Evolutionary conservation across 1,140 invertebrate genomes (phyloP).

Genomic region (Cydia fagiglandana): DNA sequence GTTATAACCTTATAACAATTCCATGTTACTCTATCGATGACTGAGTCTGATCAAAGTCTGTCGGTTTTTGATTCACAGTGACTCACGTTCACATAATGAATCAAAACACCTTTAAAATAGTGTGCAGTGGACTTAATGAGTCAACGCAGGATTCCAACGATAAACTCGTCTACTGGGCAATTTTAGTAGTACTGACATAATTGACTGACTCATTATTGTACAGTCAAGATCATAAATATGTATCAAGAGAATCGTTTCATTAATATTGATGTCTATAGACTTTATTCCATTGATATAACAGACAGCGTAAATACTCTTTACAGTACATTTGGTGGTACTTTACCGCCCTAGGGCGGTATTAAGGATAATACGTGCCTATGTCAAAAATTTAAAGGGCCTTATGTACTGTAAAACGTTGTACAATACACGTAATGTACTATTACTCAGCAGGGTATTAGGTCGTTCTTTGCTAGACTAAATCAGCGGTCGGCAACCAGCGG

Average conservation of each 20-base stretch:
- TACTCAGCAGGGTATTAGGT: no score
- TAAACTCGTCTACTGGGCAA: slow-evolving; percentile 16
- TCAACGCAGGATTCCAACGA: slow-evolving; percentile 9
- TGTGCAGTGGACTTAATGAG: slow-evolving; percentile 17
- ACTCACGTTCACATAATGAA: slow-evolving; percentile 4
- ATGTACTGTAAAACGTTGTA: no score
- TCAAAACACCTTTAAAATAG: slow-evolving; percentile 18
- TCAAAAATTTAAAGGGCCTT: no score
- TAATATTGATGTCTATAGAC: neutral
- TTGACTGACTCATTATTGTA: slow-evolving; percentile 6
- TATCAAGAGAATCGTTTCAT: neutral
- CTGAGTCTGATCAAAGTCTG: neutral
- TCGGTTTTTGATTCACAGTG: slow-evolving; percentile 8
- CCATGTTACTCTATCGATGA: neutral
- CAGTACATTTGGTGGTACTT: no score
- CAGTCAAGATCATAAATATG: slow-evolving; percentile 1
- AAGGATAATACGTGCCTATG: no score
- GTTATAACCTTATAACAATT: neutral
- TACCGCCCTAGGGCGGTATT: no score
- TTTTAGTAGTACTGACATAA: neutral
- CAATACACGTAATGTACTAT: no score
- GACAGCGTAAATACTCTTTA: no score
- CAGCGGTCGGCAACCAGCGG: no score
- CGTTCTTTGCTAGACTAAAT: no score
- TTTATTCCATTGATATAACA: neutral